Evolutionary conservation across 2,888 invertebrate species (phyloP).

Genomic region (Cephonodes hylas): DNA sequence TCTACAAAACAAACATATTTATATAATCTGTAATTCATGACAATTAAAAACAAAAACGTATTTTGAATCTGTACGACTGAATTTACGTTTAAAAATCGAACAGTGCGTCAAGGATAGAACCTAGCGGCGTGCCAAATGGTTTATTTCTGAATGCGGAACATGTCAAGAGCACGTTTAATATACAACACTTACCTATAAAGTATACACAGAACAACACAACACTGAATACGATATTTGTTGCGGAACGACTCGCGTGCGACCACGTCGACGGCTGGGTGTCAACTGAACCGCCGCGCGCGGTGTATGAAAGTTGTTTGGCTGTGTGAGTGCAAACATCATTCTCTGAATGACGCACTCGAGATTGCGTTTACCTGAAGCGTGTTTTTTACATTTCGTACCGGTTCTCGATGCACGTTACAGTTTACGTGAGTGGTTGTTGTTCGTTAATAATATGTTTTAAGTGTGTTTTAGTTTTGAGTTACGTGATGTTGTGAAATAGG

Average conservation of each 20-base stretch:
- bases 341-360: slow-evolving; percentile 45
- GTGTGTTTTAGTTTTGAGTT: not conserved
- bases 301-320: slow-evolving; percentile 46
- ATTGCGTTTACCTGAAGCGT: slow-evolving; percentile 30
- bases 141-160: slow-evolving; percentile 57
- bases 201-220: slow-evolving; percentile 64
- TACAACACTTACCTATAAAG: slow-evolving; percentile 59
- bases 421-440: not conserved
- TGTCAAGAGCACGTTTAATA: slow-evolving; percentile 53
- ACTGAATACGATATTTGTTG: slow-evolving; percentile 37
- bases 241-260: slow-evolving; percentile 43
- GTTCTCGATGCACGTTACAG: not conserved
- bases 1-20: not conserved
- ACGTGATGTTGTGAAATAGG: not conserved
- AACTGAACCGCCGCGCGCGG: slow-evolving; percentile 45
- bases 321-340: slow-evolving; percentile 40
- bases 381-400: slow-evolving; percentile 8
- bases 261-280: slow-evolving; percentile 46
- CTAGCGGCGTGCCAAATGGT: slow-evolving; percentile 59
- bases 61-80: not conserved
- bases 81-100: not conserved
- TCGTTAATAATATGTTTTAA: no score
- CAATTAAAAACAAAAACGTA: not conserved
- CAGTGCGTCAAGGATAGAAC: slow-evolving; percentile 57
- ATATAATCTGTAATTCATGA: not conserved